Base-by-base conservation (phyloP, 2,888 invertebrate genomes). In the Zygogramma bicolorata region DNA sequence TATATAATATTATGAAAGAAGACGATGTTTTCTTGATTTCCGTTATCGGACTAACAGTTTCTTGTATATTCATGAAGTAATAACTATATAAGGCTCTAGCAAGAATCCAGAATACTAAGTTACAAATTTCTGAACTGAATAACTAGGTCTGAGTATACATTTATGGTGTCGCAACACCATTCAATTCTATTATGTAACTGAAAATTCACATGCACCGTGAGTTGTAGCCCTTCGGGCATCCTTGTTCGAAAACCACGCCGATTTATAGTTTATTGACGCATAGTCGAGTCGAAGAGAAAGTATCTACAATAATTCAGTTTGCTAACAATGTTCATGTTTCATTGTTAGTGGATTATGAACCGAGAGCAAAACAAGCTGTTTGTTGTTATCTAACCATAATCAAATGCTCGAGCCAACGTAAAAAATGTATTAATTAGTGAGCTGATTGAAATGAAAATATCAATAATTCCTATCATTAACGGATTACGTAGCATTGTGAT, bases 371-470 rank as follows among this genome's bases (percentile, higher is more conserved):
- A 63, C 46, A 27, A 29, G 46, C 20, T 40, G 27, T 63, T 46
- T 63, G 63, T 46, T 29, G 46, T 63, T 63, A 63, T 63, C 63
- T 46, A 63, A 63, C 62, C n/a, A 62, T 25, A 62, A 40, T 62
- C 22, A 40, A 8, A 25, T 63, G 46, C 10, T 46, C 40, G 15
- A 20, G 61, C 10, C 40, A n/a, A 22, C 10, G 46, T 29, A 46
- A 63, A 63, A 63, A 63, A 63, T 63, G 18, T 13, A 29, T 31
- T 46, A 42, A 29, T 63, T 46, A 46, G 13, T 53, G 15, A 25
- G 13, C n/a, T 53, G 53, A 4, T 53, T n/a, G 5, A n/a, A 27
- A n/a, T 53, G 53, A n/a, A 53, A 53, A 53, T 3, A 27, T 4
- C 0, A 63, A 29, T 63, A 29, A 63, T 46, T 63, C 27, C 29